Percentiles rank a stretch among this genome's conserved stretches.
These are phyloP conservation scores for Esox niger DNA, from an alignment of 2,113 vertebrate genomes.

Conservation along the genomic window DNA sequence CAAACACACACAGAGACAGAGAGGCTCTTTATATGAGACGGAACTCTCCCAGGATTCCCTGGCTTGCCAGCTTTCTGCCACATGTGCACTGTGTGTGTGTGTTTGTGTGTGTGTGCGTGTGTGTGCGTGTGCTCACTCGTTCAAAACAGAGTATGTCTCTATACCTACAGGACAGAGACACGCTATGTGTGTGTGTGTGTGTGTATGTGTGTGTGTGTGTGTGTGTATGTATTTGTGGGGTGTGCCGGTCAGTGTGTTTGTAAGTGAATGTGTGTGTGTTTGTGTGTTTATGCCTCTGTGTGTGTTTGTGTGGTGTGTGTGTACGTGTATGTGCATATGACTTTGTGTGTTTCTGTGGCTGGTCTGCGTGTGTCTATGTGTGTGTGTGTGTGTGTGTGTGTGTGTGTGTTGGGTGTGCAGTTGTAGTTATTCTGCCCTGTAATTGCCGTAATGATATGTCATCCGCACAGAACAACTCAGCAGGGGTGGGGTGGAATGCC, in stretches of 20 bases:
- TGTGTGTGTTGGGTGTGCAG: constrained; percentile 19
- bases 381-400: constrained; percentile 21
- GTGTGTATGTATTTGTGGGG: constrained; percentile 21
- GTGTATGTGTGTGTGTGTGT: constrained; percentile 11
- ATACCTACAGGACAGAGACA: constrained; percentile 7
- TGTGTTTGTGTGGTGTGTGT: constrained; percentile 4
- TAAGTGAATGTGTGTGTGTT: constrained; percentile 21
- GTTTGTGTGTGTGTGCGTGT: constrained; percentile 20
- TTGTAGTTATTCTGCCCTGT: constrained; percentile 58
- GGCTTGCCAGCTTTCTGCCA: constrained; percentile 54
- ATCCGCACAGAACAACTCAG: constrained; percentile 54
- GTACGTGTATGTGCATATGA: too few relatives aligned
- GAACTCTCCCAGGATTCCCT: constrained; percentile 58
- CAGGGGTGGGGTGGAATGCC: constrained; percentile 62
- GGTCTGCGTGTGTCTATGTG: constrained; percentile 5
- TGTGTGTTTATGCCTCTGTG: too few relatives aligned
- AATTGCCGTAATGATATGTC: constrained; percentile 71
- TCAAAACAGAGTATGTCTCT: too few relatives aligned
- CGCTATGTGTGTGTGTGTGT: not conserved
- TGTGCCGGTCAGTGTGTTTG: constrained; percentile 6
- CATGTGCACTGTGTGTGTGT: constrained; percentile 37
- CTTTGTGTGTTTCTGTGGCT: too few relatives aligned
- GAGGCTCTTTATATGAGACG: constrained; percentile 60
- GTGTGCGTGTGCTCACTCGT: not conserved
- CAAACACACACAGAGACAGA: constrained; percentile 43